Conservation (phyloP, 2,113 vertebrate genomes). For the Eublepharis macularius region DNA sequence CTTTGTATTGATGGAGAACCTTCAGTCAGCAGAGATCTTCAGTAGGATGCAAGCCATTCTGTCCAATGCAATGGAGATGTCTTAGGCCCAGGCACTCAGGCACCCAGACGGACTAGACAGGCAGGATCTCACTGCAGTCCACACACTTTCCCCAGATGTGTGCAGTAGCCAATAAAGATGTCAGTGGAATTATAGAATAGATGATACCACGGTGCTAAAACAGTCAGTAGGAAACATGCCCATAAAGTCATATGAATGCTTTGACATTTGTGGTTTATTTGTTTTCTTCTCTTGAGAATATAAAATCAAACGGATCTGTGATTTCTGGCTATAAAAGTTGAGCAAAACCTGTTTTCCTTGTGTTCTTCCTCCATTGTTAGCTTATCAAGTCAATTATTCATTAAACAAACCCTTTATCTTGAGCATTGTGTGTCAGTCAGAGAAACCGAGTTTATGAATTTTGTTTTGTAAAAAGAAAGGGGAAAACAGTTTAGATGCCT, state of each 20-base stretch:
- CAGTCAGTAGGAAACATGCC: neutral
- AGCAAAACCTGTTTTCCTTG: neutral
- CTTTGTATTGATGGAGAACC: no score
- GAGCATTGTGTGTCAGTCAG: conserved; percentile 15
- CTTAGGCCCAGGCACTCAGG: no score
- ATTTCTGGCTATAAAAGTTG: conserved; percentile 23
- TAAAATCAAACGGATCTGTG: neutral
- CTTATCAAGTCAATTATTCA: conserved; percentile 44
- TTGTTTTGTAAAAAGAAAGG: conserved; percentile 45
- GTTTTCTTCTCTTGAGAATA: conserved; percentile 27
- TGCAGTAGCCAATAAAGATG: neutral
- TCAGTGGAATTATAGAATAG: neutral
- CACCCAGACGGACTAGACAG: no score
- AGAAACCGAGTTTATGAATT: conserved; percentile 47
- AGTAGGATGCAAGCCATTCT: no score
- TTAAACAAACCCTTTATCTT: conserved; percentile 48
- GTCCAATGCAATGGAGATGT: no score
- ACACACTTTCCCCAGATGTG: neutral
- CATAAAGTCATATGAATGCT: neutral
- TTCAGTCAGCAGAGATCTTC: no score
- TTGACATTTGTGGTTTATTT: conserved; percentile 15
- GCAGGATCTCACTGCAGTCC: neutral
- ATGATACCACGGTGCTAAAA: conserved; percentile 1
- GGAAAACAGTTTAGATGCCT: conserved; percentile 26
- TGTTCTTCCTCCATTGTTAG: neutral